Conservation (phyloP, 2,888 invertebrate genomes). For the Tachystola acroxantha region DNA sequence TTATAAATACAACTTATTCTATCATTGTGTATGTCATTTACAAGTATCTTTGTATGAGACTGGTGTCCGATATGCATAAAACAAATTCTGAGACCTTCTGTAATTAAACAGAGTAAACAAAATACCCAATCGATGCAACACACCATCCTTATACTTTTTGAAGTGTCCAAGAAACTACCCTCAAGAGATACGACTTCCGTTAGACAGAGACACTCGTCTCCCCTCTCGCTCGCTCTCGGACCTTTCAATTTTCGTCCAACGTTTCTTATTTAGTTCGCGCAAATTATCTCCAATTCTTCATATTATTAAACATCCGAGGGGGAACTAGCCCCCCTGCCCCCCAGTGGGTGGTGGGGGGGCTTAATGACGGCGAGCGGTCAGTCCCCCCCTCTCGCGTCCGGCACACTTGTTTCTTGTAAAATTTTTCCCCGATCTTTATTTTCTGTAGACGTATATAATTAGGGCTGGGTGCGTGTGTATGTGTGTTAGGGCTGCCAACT, state of each 20-base stretch:
- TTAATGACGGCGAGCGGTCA: constrained; percentile 75
- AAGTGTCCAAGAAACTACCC: constrained; percentile 16
- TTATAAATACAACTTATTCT: too few species aligned
- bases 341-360: constrained; percentile 42
- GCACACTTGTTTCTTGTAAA: constrained; percentile 76
- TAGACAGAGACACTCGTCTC: constrained; percentile 25
- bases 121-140: too few species aligned
- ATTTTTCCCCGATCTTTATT: constrained; percentile 79
- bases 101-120: too few species aligned
- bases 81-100: too few species aligned
- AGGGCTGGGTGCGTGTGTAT: constrained; percentile 35
- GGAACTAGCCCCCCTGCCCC: constrained; percentile 47
- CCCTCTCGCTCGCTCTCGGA: constrained; percentile 21
- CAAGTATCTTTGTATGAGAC: too few species aligned
- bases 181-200: constrained; percentile 11
- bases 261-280: constrained; percentile 79
- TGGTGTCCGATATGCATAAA: too few species aligned
- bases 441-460: constrained; percentile 77
- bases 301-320: constrained; percentile 77
- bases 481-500: constrained; percentile 16
- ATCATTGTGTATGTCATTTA: too few species aligned
- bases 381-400: constrained; percentile 50
- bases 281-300: constrained; percentile 79
- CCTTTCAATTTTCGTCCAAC: constrained; percentile 75
- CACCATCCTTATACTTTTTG: too few species aligned